Percentiles rank a stretch among this genome's conserved stretches.
Conservation (phyloP, 2,113 vertebrate species). For the Trogon surrucura region DNA sequence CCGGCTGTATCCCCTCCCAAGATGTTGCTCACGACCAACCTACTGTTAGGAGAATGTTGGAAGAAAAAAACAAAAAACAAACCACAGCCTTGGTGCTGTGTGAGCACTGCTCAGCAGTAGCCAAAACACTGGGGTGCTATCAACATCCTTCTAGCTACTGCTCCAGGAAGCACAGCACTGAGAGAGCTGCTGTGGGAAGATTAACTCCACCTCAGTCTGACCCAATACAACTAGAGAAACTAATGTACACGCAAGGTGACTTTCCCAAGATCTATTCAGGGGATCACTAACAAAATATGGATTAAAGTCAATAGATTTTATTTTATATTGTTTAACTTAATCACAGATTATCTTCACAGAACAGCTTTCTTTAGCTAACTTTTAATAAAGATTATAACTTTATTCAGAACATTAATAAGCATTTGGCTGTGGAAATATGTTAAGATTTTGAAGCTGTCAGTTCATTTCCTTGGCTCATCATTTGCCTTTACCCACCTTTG, state of each 20-base stretch:
- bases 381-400: neutral
- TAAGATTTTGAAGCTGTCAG: neutral
- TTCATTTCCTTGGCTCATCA: neutral
- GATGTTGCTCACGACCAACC: no score
- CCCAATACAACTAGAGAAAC: neutral
- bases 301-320: neutral
- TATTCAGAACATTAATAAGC: neutral
- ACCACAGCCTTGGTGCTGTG: no score
- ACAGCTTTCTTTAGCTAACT: neutral
- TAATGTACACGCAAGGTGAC: neutral
- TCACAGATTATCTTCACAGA: neutral
- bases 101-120: no score
- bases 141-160: no score
- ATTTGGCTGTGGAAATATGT: neutral
- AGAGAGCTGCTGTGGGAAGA: no score
- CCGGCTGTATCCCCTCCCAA: no score
- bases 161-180: no score
- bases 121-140: no score
- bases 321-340: neutral
- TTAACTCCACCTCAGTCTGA: no score
- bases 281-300: neutral
- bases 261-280: neutral
- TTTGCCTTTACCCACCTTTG: neutral
- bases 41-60: no score
- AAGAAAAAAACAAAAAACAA: no score